A percentile compares a stretch with the other conserved stretches of the same genome.
These are phyloP conservation scores for Villa cingulata DNA, from an alignment of 2,888 invertebrate genomes.

Conservation along the genomic window DNA sequence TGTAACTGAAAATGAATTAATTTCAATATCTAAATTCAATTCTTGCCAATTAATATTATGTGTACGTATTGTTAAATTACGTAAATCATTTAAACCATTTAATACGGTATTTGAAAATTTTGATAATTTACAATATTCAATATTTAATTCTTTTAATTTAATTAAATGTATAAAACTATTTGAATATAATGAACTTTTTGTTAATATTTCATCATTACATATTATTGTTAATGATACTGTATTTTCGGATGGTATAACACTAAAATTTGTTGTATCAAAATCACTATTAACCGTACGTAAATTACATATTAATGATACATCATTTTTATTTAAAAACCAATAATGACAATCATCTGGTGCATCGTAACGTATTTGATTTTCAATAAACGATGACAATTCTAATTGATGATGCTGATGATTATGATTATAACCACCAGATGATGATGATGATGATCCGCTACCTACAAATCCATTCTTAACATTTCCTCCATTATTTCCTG, in stretches of 20 bases:
- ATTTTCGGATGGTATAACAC: slow-evolving; percentile 71
- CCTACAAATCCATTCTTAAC: too few species aligned
- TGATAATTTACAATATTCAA: slow-evolving; percentile 77
- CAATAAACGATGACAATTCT: neutral
- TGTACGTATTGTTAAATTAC: slow-evolving; percentile 73
- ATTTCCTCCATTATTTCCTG: too few species aligned
- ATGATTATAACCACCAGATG: neutral
- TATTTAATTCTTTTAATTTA: slow-evolving; percentile 62
- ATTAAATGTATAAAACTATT: slow-evolving; percentile 67
- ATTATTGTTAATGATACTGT: slow-evolving; percentile 64
- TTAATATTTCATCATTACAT: slow-evolving; percentile 65
- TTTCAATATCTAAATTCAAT: slow-evolving; percentile 68
- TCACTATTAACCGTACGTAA: slow-evolving; percentile 75
- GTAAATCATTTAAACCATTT: slow-evolving; percentile 62
- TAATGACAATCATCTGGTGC: slow-evolving; percentile 67
- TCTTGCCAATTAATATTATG: slow-evolving; percentile 75
- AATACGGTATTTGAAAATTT: slow-evolving; percentile 70
- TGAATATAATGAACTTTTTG: slow-evolving; percentile 62
- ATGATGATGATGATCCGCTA: too few species aligned
- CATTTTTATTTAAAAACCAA: slow-evolving; percentile 37
- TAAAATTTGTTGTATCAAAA: slow-evolving; percentile 77
- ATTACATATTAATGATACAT: slow-evolving; percentile 65
- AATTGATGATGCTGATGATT: neutral
- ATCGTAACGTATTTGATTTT: slow-evolving; percentile 42
- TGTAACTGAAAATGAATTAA: slow-evolving; percentile 61